A percentile compares a stretch with the other conserved stretches of the same genome.
Conservation (phyloP, 2,888 invertebrate species). For the Prenolepis imparis region DNA sequence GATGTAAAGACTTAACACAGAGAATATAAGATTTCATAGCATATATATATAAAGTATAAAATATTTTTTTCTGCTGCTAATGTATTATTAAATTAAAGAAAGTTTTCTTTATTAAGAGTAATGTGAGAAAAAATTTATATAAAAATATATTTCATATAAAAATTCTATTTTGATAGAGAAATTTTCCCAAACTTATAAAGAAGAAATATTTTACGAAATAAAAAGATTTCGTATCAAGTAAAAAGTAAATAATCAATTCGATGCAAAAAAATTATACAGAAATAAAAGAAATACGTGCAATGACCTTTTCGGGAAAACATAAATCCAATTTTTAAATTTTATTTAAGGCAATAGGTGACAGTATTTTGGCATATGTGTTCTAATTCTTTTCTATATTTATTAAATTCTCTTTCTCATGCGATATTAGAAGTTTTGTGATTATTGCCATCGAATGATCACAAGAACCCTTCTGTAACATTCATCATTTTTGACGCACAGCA, state of each 20-base stretch:
- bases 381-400: constrained; percentile 1
- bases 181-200: background rate
- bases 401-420: constrained; percentile 23
- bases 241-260: background rate
- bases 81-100: no score
- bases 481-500: constrained; percentile 42
- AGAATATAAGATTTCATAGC: background rate
- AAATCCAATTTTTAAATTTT: constrained; percentile 24
- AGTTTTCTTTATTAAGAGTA: background rate
- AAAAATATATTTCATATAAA: no score
- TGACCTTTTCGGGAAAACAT: background rate
- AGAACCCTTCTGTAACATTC: constrained; percentile 31
- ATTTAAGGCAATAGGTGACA: background rate
- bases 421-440: constrained; percentile 35
- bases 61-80: no score
- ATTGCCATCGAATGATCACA: constrained; percentile 38
- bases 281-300: background rate
- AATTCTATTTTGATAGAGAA: background rate
- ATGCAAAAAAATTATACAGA: background rate
- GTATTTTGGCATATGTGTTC: background rate
- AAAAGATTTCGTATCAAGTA: background rate
- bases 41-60: background rate
- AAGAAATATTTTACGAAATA: background rate
- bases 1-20: background rate
- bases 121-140: background rate